Percentiles rank a stretch among this genome's conserved stretches.
Conservation (phyloP, 2,797 vertebrate genomes). For the Strix occidentalis region DNA sequence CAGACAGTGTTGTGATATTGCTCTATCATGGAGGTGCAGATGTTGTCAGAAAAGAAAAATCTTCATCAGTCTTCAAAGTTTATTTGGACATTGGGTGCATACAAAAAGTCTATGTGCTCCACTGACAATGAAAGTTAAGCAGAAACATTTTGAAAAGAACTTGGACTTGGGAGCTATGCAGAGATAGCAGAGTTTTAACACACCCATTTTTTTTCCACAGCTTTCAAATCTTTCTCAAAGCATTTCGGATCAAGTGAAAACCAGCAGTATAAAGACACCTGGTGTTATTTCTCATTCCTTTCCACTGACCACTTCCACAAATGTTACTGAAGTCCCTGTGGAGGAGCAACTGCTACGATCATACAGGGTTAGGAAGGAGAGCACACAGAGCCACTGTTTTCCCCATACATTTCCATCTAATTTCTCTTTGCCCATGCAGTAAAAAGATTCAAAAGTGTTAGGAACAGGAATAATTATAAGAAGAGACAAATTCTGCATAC, state of each 20-base stretch:
- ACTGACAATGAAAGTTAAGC: neutral
- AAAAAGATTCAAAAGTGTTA: neutral
- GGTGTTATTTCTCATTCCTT: neutral
- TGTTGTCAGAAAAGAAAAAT: neutral
- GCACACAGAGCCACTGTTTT: neutral
- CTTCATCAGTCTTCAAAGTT: neutral
- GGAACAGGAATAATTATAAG: neutral
- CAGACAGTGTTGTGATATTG: neutral
- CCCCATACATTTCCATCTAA: neutral
- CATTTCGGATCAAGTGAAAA: neutral
- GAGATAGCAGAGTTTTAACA: neutral
- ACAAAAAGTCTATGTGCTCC: neutral
- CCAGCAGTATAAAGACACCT: neutral
- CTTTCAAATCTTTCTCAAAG: neutral
- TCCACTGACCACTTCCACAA: neutral
- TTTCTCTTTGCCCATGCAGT: neutral
- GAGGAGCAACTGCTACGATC: neutral
- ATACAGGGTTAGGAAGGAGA: neutral
- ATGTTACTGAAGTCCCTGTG: neutral
- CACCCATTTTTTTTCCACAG: neutral
- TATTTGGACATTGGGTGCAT: neutral
- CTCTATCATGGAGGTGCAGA: neutral
- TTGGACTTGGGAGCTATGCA: neutral
- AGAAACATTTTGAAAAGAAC: neutral
- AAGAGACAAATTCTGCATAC: neutral